phyloP scores from a whole-genome alignment of 1,140 invertebrate species.

The Drosophila nigromelanica region DNA sequence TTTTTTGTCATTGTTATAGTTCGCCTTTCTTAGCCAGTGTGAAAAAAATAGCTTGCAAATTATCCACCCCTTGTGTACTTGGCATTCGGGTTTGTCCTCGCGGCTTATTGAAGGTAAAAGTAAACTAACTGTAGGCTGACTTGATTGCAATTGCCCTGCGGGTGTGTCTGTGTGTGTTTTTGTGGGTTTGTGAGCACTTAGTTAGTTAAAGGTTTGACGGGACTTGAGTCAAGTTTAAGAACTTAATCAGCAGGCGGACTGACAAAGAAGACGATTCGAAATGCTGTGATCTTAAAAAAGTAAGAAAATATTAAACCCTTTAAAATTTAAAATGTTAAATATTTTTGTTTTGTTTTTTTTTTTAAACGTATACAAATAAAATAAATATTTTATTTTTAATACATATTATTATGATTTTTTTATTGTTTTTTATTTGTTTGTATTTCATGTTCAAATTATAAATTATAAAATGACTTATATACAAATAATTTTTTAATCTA shows the following conservation, averaged over 20 bases:
- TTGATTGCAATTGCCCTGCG: conserved; percentile 35
- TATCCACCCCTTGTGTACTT: conserved; percentile 48
- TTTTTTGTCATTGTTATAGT: conserved; percentile 1
- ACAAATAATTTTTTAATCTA: too few relatives aligned
- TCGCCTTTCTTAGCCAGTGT: conserved; percentile 7
- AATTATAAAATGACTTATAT: too few relatives aligned
- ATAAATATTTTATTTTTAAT: too few relatives aligned
- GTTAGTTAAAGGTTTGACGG: conserved; percentile 16
- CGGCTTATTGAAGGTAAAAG: conserved; percentile 57
- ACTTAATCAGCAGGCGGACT: conserved; percentile 23
- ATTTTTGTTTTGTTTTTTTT: too few relatives aligned
- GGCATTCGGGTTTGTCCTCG: conserved; percentile 36
- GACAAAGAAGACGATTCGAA: background rate
- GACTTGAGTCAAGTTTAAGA: background rate
- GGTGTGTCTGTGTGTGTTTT: background rate
- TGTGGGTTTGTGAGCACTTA: conserved; percentile 9
- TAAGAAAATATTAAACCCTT: too few relatives aligned
- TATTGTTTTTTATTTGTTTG: too few relatives aligned
- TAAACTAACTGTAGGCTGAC: conserved; percentile 44
- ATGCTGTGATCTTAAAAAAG: background rate
- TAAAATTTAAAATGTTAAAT: too few relatives aligned
- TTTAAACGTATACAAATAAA: too few relatives aligned
- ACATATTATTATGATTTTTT: too few relatives aligned
- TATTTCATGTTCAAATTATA: too few relatives aligned
- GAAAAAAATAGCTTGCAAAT: conserved; percentile 60